These are phyloP conservation scores for Oscheius myriophilus DNA, from an alignment of 2,888 invertebrate genomes.

Conservation along the genomic window DNA sequence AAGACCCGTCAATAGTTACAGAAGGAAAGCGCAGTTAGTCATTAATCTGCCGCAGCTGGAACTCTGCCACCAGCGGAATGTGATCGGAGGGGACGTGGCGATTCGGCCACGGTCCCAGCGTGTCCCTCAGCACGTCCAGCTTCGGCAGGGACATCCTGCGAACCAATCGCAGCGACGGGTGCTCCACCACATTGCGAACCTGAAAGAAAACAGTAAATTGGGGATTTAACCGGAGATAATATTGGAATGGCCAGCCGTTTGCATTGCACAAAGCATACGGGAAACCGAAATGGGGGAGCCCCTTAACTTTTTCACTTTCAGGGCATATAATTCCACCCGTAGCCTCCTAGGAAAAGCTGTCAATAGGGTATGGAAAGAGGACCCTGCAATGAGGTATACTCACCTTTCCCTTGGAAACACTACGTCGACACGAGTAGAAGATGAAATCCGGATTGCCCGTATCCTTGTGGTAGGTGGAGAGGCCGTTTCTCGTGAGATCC, in stretches of 20 bases:
- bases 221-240: not conserved
- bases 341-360: too few relatives aligned
- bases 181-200: not conserved
- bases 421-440: slow-evolving; percentile 49
- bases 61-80: slow-evolving; percentile 49
- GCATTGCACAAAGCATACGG: not conserved
- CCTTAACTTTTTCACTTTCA: not conserved
- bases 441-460: slow-evolving; percentile 62
- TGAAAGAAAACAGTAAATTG: not conserved
- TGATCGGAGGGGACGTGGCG: slow-evolving; percentile 51
- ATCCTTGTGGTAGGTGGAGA: slow-evolving; percentile 60
- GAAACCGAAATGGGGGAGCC: not conserved
- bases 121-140: not conserved
- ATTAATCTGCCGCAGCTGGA: slow-evolving; percentile 18
- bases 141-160: slow-evolving; percentile 14
- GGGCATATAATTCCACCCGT: not conserved
- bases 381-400: not conserved
- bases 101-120: slow-evolving; percentile 48
- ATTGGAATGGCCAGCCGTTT: not conserved
- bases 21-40: not conserved
- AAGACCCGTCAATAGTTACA: too few relatives aligned
- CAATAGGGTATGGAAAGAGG: too few relatives aligned
- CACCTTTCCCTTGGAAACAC: not conserved
- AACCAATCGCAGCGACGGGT: slow-evolving; percentile 1
- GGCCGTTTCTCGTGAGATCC: not conserved